phyloP scores from a whole-genome alignment of 2,888 invertebrate genomes.

The Piscicola geometra region DNA sequence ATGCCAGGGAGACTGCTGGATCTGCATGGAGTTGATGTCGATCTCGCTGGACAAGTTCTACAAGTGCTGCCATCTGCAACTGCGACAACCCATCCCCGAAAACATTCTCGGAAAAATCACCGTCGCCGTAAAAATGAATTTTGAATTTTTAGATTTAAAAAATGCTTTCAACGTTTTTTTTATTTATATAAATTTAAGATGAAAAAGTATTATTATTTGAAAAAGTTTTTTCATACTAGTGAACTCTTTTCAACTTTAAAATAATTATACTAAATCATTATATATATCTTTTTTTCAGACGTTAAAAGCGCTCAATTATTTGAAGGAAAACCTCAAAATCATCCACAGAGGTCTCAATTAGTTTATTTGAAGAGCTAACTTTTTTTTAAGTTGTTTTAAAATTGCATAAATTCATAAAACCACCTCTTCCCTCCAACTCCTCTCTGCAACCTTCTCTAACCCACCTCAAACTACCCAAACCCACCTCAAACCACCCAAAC shows the following conservation, averaged over 20 bases:
- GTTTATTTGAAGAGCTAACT: no score
- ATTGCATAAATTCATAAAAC: no score
- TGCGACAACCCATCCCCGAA: slow-evolving; percentile 42
- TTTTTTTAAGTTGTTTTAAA: not conserved
- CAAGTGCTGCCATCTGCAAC: slow-evolving; percentile 54
- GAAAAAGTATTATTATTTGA: not conserved
- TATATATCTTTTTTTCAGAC: no score
- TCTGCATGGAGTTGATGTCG: slow-evolving; percentile 99
- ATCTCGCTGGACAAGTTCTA: slow-evolving; percentile 96
- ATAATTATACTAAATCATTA: no score
- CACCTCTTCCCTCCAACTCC: no score
- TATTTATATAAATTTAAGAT: not conserved
- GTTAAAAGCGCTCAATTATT: slow-evolving; percentile 91
- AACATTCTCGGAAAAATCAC: slow-evolving; percentile 52
- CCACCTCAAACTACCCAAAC: no score
- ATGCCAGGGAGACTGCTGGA: slow-evolving; percentile 87
- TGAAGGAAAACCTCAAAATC: slow-evolving; percentile 92
- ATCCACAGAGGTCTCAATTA: slow-evolving; percentile 83
- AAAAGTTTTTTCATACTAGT: not conserved
- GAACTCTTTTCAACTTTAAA: no score
- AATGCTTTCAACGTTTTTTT: not conserved
- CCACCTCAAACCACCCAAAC: not conserved
- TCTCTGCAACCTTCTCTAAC: no score
- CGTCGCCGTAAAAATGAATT: slow-evolving; percentile 50
- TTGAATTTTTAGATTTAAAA: no score